Base-by-base conservation (phyloP, 2,888 invertebrate genomes). In the Drosophila subsilvestris region DNA sequence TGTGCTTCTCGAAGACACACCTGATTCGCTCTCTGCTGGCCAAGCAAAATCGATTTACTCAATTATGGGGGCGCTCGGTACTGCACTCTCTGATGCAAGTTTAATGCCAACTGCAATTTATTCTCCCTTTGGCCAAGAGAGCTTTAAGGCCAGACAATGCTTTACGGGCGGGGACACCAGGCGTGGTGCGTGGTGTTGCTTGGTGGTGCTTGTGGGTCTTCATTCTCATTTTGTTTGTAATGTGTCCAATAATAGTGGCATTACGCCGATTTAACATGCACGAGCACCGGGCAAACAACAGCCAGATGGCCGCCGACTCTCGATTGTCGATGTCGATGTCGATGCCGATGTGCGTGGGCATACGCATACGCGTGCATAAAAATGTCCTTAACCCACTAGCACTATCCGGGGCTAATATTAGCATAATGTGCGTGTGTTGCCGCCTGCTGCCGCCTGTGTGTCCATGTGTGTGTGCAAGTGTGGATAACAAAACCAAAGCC, bases 221-320 rank as follows among this genome's bases (percentile, higher is more conserved):
- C 76, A 79, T 73, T 86, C 74, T 79, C 79, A 84, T 81, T 85
- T 85, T 85, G 86, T 88, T 86, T 86, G 86, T 81, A 80, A 80
- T 86, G 77, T 74, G 86, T 76, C 81, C 86, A 88, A 88, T 89
- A 89, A 88, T 89, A 88, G 85, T 81, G 80, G 80, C 85, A 89
- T 85, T 83, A 88, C 84, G 88, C 88, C 88, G 84, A 86, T 88
- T 89, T 86, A 87, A 84, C 89, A 89, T 81, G 77, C 79, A 76
- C 76, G 63, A 62, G 75, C 56, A 72, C n/a, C n/a, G n/a, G 51
- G 48, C 51, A 67, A 48, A 53, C 32, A 17, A 54, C 32, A 42
- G 25, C 61, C 44, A 60, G 63, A 71, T 80, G 79, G 70, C 74
- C 76, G 63, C 62, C 49, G 48, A 63, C 63, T 57, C 29, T 55